Evolutionary conservation across 2,888 invertebrate species (phyloP).

Genomic region (Perizoma flavofasciatum): DNA sequence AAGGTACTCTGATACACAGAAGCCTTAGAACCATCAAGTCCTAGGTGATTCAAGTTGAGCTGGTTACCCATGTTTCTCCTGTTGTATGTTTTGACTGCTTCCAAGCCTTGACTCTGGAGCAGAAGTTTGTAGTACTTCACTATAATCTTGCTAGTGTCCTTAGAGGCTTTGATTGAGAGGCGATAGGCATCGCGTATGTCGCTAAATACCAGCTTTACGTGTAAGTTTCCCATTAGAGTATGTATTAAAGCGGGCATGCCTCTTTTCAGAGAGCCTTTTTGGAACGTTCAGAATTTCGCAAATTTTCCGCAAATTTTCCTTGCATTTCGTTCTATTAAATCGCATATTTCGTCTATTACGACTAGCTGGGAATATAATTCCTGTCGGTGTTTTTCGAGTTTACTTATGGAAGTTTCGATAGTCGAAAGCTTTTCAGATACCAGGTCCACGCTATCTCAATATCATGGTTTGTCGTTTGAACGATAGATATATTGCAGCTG

Average conservation of each 20-base stretch:
- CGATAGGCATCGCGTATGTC: constrained; percentile 7
- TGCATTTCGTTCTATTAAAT: neutral
- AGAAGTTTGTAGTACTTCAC: neutral
- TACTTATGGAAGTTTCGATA: neutral
- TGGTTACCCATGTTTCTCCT: neutral
- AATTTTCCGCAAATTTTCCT: constrained; percentile 6
- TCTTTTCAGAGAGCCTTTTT: neutral
- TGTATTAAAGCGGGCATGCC: neutral
- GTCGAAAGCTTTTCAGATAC: constrained; percentile 2
- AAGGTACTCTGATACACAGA: constrained; percentile 5
- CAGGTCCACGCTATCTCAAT: constrained; percentile 5
- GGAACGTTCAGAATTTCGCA: constrained; percentile 8
- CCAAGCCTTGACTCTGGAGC: neutral
- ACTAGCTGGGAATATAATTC: neutral
- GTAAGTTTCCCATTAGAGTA: neutral
- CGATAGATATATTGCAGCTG: constrained; percentile 9
- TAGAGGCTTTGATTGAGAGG: neutral
- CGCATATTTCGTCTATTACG: neutral
- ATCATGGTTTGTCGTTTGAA: neutral
- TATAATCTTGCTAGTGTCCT: neutral
- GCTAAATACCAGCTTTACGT: neutral
- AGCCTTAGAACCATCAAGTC: neutral
- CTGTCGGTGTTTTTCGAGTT: constrained; percentile 1
- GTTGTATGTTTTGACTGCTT: neutral
- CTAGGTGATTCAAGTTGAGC: constrained; percentile 3